A percentile compares a stretch with the other conserved stretches of the same genome.
These are phyloP conservation scores for Mormyrops boulengeri DNA, from an alignment of 2,797 vertebrate species.

Conservation along the genomic window DNA sequence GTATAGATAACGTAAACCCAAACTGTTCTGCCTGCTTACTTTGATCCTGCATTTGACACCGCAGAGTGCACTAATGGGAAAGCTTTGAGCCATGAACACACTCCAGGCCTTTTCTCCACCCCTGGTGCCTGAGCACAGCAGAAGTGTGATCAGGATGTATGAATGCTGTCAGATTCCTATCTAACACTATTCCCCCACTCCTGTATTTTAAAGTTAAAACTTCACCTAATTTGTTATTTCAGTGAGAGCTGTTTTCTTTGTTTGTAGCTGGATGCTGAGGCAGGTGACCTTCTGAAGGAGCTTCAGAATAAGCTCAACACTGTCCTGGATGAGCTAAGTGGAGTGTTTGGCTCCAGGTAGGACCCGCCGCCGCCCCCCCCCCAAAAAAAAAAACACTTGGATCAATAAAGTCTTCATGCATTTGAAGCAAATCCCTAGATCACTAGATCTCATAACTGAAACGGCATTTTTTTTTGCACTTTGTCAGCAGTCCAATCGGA, in stretches of 20 bases:
- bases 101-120: not conserved
- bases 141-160: not conserved
- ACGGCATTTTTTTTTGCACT: not conserved
- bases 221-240: constrained; percentile 27
- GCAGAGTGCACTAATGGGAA: not conserved
- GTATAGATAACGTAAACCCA: not conserved
- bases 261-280: constrained; percentile 87
- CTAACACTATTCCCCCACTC: not conserved
- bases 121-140: not conserved
- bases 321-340: constrained; percentile 85
- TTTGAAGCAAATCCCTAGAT: not conserved
- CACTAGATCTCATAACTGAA: not conserved
- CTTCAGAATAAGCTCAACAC: constrained; percentile 87
- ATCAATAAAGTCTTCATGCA: not conserved
- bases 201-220: not conserved
- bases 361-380: not conserved
- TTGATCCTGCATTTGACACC: not conserved
- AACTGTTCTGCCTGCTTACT: not conserved
- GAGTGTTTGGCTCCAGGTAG: constrained; percentile 84
- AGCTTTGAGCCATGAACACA: not conserved
- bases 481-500: not conserved
- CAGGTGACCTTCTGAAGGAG: constrained; percentile 83
- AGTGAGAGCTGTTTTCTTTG: constrained; percentile 34
- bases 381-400: not conserved
- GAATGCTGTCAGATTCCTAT: not conserved